Evolutionary conservation across 2,888 invertebrate species (phyloP), one percentile per base, ranked within the genome.

Genomic region (Tromatobia lineatoria): DNA sequence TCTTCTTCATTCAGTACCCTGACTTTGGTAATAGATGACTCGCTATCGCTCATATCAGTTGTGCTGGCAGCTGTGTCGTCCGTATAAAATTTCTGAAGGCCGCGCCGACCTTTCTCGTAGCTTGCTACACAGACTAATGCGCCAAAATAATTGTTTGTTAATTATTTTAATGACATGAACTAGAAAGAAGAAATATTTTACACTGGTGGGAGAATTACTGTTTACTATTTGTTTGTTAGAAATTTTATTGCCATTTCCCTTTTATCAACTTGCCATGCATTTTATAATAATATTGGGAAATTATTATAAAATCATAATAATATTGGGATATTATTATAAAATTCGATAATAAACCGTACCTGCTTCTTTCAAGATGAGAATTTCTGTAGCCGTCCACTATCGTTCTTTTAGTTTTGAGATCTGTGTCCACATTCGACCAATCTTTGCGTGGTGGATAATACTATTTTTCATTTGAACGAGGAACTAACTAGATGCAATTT

Each of bases 291-390:
- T 29, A 47, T 47, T 47, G 47, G 47, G 15, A 47, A 7, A 47
- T 47, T 47, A 45, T 45, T 13, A 45, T 45, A n/a, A 6, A 34
- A 34, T 61, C n/a, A n/a, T n/a, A n/a, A n/a, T n/a, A n/a, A n/a
- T n/a, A 45, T 45, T 45, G 45, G 45, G 10, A 45, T 45, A 45
- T 45, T 45, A 45, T 45, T 13, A 45, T 45, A n/a, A 6, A 34
- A 34, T 61, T 8, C 18, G 29, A 61, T 10, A 13, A 38, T 75
- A 54, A 25, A 59, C n/a, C 13, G 25, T 69, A 77, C 77, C 45
- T 69, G 77, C 69, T 77, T 77, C 77, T 59, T 77, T 69, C 15
- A 77, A 47, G 29, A 69, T 77, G 13, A 11, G 29, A 18, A 77
- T 29, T 45, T 77, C 77, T 34, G 11, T 47, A 20, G 34, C 59